Evolutionary conservation across 1,140 invertebrate genomes (phyloP), one percentile per base, ranked within the genome.

Genomic region (Drosophila sproati): DNA sequence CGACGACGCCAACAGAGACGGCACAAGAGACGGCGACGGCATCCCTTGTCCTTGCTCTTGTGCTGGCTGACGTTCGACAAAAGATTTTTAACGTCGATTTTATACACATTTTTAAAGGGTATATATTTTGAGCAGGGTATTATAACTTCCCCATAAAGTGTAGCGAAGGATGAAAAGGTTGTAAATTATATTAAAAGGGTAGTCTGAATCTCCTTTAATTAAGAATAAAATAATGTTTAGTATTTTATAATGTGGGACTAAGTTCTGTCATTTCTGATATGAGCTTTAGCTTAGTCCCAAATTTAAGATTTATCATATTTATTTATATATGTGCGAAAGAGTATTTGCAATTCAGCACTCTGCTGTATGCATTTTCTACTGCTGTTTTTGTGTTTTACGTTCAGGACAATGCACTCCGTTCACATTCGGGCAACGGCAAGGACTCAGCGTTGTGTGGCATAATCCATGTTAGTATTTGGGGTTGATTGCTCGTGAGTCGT

Each of bases 401-500:
- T 43, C 70, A 83, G 85, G 83, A 88, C 83, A 88, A 89, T 89
- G 85, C 85, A 83, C 85, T 85, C 62, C n/a, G 72, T 4, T 50
- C 31, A 31, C 54, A 47, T 47, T 69, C 72, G 52, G 28, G 62
- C 55, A 63, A 51, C 43, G 66, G 61, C 72, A 41, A 59, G 72
- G 52, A 75, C 75, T 82, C 55, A 43, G 57, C 60, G 61, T 47
- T 71, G 64, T 74, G 69, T 69, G 64, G 71, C 71, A 79, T 88
- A 88, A 88, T 88, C 83, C 83, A 85, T 85, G 85, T 77, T 78
- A 75, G 85, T 88, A 85, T 89, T 88, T 70, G 85, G 83, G 83
- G 83, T 88, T 88, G 83, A 88, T 88, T 88, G 83, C 72, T 80
- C 77, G 71, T 85, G 77, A 88, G 56, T 66, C 35, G 83, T 69